Base-by-base conservation (phyloP, 1,140 invertebrate species). In the Battus philenor region DNA sequence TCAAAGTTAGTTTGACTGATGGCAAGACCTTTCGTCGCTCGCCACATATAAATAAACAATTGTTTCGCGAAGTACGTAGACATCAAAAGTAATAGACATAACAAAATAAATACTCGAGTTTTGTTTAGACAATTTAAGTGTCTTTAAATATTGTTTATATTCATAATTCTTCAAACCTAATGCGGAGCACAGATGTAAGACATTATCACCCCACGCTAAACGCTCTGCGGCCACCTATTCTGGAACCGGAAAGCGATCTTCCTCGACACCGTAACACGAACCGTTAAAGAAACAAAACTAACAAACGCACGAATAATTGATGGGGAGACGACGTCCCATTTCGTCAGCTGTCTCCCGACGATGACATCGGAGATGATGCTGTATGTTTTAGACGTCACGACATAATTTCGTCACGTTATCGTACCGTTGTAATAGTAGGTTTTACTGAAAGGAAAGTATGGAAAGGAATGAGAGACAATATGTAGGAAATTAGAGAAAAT, bases 271-370 rank as follows among this genome's bases (percentile, higher is more conserved):
- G 59, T 68, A 73, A 72, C 62, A 58, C 51, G 56, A 63, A 58
- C 63, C 54, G 52, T 47, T 32, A 61, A 65, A 60, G 54, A 60
- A 68, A 69, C 66, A 67, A 65, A 50, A 61, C 50, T 33, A 58
- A 69, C 69, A 63, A 50, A 54, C 53, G 30, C 34, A 43, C 32
- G 16, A 41, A 53, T 76, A 76, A 76, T 75, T 75, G 72, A 80
- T 80, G 73, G 66, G 71, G 76, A 65, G 59, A 61, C 66, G 73
- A 80, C 68, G 66, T 59, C 57, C 57, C 76, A 48, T 80, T 80
- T 80, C 76, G 57, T 77, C 76, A 72, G 66, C 67, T 71, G 69
- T 74, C 71, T 27, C 47, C 36, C 24, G 38, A 55, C 48, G 71
- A 73, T 80, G 76, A 80, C 69, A 69, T 77, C 53, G 53, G 62